Evolutionary conservation across 2,797 vertebrate species (phyloP), one percentile per base, ranked within the genome.

Genomic region (Arctocebus calabarensis): DNA sequence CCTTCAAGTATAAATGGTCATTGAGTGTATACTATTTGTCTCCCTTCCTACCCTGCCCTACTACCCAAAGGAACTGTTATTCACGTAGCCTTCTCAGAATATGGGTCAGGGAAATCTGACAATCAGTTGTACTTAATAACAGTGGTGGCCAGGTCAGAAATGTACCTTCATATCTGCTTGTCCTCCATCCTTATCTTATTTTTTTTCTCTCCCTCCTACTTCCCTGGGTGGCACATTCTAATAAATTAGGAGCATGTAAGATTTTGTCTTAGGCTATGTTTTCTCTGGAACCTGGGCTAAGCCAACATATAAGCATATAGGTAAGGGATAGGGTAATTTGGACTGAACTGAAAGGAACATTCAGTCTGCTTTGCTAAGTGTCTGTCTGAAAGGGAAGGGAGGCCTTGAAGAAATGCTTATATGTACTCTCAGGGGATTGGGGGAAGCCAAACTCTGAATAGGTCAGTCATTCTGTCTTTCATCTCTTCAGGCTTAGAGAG

Each of bases 221-320:
- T 86, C 34, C 32, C 61, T 59, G 9, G 25, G 11, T 75, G 59
- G 20, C 32, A 55, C 1, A 32, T 43, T 64, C 12, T 40, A 34
- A 61, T 74, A 94, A 96, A 73, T 68, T 59, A 87, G 55, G 25
- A 43, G 20, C 32, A 34, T 37, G 22, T n/a, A 48, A 22, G 23
- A 71, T 79, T 83, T 86, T 83, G 59, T 48, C 59, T 88, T 12
- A 59, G 88, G 27, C 37, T 74, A 6, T 88, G 48, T 29, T 88
- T 88, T 96, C 77, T 74, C 34, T 95, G 57, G 32, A 84, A 82
- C 87, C 32, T 84, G 55, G 73, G 34, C 48, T 91, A 91, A 89
- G 8, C 19, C 37, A 71, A 43, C 70, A 45, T 93, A 12, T 90
- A 85, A 55, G 66, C 52, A 81, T 71, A 74, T 45, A 85, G 7